Conservation (phyloP, 2,113 vertebrate genomes). For the Megaleporinus macrocephalus region DNA sequence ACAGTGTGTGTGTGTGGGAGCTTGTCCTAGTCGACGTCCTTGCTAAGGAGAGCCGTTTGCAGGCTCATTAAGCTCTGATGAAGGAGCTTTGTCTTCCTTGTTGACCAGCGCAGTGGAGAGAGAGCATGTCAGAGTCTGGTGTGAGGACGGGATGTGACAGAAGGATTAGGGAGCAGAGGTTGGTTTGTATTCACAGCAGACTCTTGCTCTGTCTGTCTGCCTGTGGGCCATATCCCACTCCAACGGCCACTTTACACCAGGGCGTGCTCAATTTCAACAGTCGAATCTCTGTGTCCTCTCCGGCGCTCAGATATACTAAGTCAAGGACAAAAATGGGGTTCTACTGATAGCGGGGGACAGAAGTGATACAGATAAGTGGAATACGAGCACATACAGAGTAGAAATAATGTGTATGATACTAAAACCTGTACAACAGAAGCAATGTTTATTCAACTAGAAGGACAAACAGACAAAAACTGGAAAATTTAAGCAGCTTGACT, state of each 20-base stretch:
- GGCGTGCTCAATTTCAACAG: constrained; percentile 48
- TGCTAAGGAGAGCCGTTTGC: constrained; percentile 48
- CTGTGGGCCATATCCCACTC: constrained; percentile 49
- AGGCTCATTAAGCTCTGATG: constrained; percentile 59
- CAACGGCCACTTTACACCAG: constrained; percentile 42
- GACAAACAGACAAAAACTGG: background rate
- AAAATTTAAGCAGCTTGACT: too few species aligned
- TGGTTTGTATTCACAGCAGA: constrained; percentile 53
- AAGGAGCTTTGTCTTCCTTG: constrained; percentile 39
- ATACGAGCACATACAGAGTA: background rate
- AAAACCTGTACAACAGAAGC: too few species aligned
- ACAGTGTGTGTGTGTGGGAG: background rate
- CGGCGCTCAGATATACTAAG: constrained; percentile 11
- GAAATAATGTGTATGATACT: background rate
- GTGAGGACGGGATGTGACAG: constrained; percentile 50
- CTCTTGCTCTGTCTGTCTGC: constrained; percentile 40
- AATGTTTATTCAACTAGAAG: background rate
- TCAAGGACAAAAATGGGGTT: constrained; percentile 32
- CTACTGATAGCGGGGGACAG: background rate
- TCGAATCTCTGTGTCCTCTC: constrained; percentile 25
- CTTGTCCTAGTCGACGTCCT: constrained; percentile 35
- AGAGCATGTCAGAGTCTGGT: constrained; percentile 38
- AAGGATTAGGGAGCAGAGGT: constrained; percentile 42
- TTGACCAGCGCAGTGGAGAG: constrained; percentile 34
- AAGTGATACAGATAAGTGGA: background rate